A percentile compares a stretch with the other conserved stretches of the same genome.
Evolutionary conservation across 2,113 vertebrate genomes (phyloP).

Genomic region (Myotis yumanensis): DNA sequence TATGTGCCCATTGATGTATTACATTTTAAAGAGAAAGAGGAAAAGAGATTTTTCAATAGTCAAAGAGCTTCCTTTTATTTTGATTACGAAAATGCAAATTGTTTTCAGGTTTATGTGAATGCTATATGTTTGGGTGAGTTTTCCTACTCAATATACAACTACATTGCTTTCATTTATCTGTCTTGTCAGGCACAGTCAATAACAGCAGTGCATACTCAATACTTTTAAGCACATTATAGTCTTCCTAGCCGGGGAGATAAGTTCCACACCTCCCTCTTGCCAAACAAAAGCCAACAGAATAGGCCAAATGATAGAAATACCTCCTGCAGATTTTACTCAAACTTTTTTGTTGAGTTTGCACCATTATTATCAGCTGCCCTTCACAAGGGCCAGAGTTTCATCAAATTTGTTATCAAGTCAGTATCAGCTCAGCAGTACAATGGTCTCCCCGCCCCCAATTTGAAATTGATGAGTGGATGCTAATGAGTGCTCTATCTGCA

Average conservation of each 20-base stretch:
- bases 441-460: not conserved
- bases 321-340: conserved; percentile 14
- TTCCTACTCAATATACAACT: not conserved
- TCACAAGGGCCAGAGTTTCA: not conserved
- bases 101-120: not conserved
- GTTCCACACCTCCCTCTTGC: not conserved
- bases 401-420: not conserved
- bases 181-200: not conserved
- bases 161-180: not conserved
- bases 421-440: not conserved
- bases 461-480: not conserved
- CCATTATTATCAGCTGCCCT: not conserved
- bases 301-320: conserved; percentile 2
- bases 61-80: not conserved
- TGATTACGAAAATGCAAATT: not conserved
- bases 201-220: not conserved
- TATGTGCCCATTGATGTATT: not conserved
- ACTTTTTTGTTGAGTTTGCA: conserved; percentile 24
- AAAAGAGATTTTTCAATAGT: not conserved
- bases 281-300: not conserved
- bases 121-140: not conserved
- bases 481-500: not conserved
- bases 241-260: not conserved
- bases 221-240: not conserved
- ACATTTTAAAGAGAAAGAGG: not conserved